A percentile compares a stretch with the other conserved stretches of the same genome.
phyloP scores from a whole-genome alignment of 2,113 vertebrate genomes.

The Hypocryptadius cinnamomeus region DNA sequence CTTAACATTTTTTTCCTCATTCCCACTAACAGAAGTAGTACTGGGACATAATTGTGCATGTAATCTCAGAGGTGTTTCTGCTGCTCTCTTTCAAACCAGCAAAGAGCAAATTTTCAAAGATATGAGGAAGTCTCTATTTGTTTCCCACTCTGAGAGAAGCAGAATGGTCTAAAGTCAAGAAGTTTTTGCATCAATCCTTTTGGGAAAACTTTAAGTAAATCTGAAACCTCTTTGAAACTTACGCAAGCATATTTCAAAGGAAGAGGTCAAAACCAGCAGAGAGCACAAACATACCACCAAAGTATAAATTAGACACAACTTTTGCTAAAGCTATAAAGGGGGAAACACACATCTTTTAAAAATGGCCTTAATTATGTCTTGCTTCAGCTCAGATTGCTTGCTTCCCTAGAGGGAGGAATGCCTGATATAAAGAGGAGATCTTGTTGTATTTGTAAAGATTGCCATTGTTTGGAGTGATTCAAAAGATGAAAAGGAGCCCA shows the following conservation, averaged over 20 bases:
- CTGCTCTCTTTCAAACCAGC: background rate
- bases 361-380: conserved; percentile 34
- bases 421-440: background rate
- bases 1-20: conserved; percentile 24
- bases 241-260: background rate
- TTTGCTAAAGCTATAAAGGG: background rate
- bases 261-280: conserved; percentile 24
- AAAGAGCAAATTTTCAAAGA: conserved; percentile 7
- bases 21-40: conserved; percentile 46
- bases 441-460: conserved; percentile 40
- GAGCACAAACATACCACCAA: background rate
- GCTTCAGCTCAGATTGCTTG: background rate
- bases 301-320: conserved; percentile 17
- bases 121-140: background rate
- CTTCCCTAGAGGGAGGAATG: conserved; percentile 17
- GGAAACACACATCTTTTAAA: background rate
- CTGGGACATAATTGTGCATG: conserved; percentile 22
- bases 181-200: background rate
- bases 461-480: conserved; percentile 22
- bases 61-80: conserved; percentile 30
- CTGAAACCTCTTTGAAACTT: conserved; percentile 22
- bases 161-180: conserved; percentile 20
- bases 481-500: conserved; percentile 53
- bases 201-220: conserved; percentile 10
- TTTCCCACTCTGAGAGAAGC: background rate